Conservation (phyloP, 1,140 invertebrate genomes). For the Zaprionus ghesquierei region DNA sequence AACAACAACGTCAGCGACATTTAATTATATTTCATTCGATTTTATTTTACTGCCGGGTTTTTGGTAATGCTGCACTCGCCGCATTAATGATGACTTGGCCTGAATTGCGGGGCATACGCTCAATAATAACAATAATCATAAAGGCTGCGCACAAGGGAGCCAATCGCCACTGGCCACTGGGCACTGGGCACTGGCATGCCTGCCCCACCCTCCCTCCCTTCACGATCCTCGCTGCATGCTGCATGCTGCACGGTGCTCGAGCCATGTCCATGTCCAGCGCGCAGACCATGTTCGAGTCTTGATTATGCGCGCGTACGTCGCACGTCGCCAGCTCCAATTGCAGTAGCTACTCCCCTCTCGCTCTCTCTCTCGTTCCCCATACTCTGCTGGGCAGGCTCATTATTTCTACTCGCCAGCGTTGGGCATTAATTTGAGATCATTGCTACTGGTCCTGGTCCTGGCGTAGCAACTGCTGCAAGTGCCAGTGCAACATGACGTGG, state of each 20-base stretch:
- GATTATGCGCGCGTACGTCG: conserved; percentile 75
- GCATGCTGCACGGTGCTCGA: conserved; percentile 29
- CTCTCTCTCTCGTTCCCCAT: not conserved
- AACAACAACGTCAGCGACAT: conserved; percentile 56
- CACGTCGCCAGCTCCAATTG: conserved; percentile 47
- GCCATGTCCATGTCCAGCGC: conserved; percentile 33
- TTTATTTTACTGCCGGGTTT: conserved; percentile 75
- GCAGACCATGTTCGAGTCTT: conserved; percentile 42
- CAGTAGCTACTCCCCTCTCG: not conserved
- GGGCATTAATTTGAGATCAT: conserved; percentile 79
- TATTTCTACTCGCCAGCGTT: conserved; percentile 70
- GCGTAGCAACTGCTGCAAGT: conserved; percentile 1
- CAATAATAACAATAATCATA: conserved; percentile 81
- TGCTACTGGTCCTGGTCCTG: conserved; percentile 66
- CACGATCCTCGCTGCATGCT: not conserved
- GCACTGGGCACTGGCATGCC: conserved; percentile 17
- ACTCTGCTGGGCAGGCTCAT: conserved; percentile 49
- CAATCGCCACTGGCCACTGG: conserved; percentile 62
- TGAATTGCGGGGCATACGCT: conserved; percentile 76
- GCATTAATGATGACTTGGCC: conserved; percentile 79
- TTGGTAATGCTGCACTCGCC: conserved; percentile 71
- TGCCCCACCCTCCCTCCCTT: not conserved
- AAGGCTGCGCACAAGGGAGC: conserved; percentile 61
- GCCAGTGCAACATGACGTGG: not conserved
- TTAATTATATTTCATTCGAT: conserved; percentile 81